Evolutionary conservation across 2,113 vertebrate species (phyloP).

Genomic region (Aegotheles bennettii): DNA sequence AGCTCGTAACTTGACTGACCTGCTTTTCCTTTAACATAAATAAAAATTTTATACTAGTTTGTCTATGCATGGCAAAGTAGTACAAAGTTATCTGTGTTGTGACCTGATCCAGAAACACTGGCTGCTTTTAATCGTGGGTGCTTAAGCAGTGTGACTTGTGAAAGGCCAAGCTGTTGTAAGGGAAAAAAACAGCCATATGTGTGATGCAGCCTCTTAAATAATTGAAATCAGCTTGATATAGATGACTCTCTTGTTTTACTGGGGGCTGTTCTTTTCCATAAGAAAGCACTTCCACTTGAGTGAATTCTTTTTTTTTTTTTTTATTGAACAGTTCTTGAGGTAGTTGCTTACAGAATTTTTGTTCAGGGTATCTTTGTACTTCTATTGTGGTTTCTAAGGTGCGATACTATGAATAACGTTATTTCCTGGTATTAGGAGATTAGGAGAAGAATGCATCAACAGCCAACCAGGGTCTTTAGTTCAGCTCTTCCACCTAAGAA

Average conservation of each 20-base stretch:
- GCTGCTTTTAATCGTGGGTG: fast-evolving
- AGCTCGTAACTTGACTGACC: not conserved
- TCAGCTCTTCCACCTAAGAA: not conserved
- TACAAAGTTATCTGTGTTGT: not conserved
- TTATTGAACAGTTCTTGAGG: not conserved
- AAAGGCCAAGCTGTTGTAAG: not conserved
- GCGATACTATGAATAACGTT: not conserved
- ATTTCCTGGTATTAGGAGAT: not conserved
- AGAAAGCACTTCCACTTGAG: not conserved
- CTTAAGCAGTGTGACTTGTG: not conserved
- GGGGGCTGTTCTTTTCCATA: not conserved
- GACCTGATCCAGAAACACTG: not conserved
- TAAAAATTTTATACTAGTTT: not conserved
- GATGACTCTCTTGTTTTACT: not conserved
- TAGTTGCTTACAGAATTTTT: not conserved
- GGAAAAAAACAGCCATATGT: not conserved
- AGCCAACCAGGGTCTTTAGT: not conserved
- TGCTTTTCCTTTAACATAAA: conserved; percentile 9
- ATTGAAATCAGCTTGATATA: not conserved
- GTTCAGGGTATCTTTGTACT: not conserved
- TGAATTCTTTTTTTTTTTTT: not conserved
- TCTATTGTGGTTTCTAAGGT: not conserved
- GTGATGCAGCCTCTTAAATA: not conserved
- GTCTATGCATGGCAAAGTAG: not conserved
- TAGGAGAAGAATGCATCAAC: not conserved